A percentile compares a stretch with the other conserved stretches of the same genome.
Conservation (phyloP, 2,113 vertebrate genomes). For the Echinops telfairi region DNA sequence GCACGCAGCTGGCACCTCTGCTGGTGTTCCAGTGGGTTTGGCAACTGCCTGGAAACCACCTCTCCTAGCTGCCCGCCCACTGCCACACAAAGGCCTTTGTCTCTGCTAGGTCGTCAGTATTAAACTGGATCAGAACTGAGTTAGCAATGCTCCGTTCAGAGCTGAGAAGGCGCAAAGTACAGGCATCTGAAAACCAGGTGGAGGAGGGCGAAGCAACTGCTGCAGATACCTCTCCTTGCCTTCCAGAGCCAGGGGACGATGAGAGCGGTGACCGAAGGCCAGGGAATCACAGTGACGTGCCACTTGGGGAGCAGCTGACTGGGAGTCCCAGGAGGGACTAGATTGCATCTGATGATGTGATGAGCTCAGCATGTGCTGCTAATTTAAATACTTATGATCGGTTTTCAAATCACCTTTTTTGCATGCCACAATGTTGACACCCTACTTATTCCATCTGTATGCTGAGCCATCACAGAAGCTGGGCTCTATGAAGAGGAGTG, state of each 20-base stretch:
- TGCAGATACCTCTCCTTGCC: too few species aligned
- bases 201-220: too few species aligned
- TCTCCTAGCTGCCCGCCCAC: background rate
- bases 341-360: conserved; percentile 44
- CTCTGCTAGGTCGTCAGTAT: background rate
- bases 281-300: too few species aligned
- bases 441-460: too few species aligned
- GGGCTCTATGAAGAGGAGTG: too few species aligned
- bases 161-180: background rate
- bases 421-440: background rate
- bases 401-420: conserved; percentile 37
- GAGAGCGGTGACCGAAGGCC: too few species aligned
- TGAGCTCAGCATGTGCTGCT: conserved; percentile 54
- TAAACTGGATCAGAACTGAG: background rate
- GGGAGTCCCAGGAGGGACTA: background rate
- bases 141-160: background rate
- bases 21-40: background rate
- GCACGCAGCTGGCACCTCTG: background rate
- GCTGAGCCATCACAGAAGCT: too few species aligned
- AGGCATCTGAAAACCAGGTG: background rate
- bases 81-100: background rate
- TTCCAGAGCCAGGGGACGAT: background rate
- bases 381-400: conserved; percentile 61
- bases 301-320: too few species aligned
- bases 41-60: background rate